Base-by-base conservation (phyloP, 1,140 invertebrate genomes). In the Ostrea edulis region DNA sequence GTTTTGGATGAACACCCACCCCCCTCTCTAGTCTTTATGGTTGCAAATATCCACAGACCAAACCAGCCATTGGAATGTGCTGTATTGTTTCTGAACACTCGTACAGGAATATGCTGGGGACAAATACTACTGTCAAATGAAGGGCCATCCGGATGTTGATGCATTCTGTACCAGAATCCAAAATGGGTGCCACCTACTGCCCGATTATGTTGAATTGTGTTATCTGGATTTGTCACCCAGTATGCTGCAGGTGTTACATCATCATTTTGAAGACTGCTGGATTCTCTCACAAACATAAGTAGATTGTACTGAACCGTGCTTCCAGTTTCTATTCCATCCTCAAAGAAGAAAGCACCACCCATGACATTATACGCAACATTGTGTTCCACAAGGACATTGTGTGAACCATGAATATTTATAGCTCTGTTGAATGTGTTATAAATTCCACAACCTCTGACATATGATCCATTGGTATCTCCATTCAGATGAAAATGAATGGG, bases 41-140 rank as follows among this genome's bases (percentile, higher is more conserved):
- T 87, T 25, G 91, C 87, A 83, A 94, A 94, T n/a, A 93, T 90
- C 94, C 94, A 95, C 5, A 95, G 84, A 14, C 93, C 94, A 87
- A 94, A 94, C 90, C 93, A 92, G 51, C 94, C 94, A n/a, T 90
- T 82, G 0, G 92, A 93, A 89, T 94, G 94, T 11, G 89, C 93
- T 0, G 92, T 92, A 90, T 94, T 94, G 88, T 94, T 93, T 12
- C 12, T 82, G 82, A 92, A 94, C 86, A 77, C 84, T 7, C 91
- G 91, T 0, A 94, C 84, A 25, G 91, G 92, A 12, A 90, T 89
- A 35, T 91, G 85, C 62, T 91, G 87, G 5, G 93, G 93, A 88
- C 93, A 94, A 52, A 94, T 82, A 22, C 58, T 85, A 2, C 87
- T 25, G 9, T 88, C 90, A 84, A 90, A 90, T 0, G 92, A 93